Evolutionary conservation across 1,140 invertebrate genomes (phyloP), one percentile per base, ranked within the genome.

Genomic region (Cydia amplana): DNA sequence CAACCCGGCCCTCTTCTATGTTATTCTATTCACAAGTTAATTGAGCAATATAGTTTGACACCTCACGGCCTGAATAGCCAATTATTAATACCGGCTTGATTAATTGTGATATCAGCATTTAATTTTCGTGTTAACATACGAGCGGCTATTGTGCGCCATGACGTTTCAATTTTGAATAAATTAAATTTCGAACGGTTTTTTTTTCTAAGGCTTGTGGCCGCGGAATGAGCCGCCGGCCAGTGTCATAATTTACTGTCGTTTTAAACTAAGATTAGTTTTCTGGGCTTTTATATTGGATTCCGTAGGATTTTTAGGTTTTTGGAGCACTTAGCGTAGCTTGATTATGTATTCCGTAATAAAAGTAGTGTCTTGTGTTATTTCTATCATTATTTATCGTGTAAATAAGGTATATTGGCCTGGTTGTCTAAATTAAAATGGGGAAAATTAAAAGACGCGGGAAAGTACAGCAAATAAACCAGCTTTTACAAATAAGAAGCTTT

Each of bases 81-180:
- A 92, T 92, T 92, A 92, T 92, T 90, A 92, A 92, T 92, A 86
- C 87, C 80, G 85, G 85, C 86, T 92, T 92, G 91, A 92, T 92
- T 92, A 92, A 92, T 92, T 92, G 87, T 91, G 90, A 91, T 91
- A 91, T 91, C 90, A 91, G 90, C 90, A 90, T 91, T 91, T 91
- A 90, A 92, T 92, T 92, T 92, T 90, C 91, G 88, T 91, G 89
- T 92, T 92, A 91, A 92, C 90, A 91, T 85, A 88, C 82, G 63
- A 83, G 82, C 85, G 74, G 73, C 79, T 84, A 90, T 91, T 91
- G 90, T 91, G 78, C 75, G 81, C 85, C 89, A 87, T 92, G 91
- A 92, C 91, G 91, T 92, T 91, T 92, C 91, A 92, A 92, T 92
- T 91, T 91, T 90, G 91, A 91, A 92, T 91, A 92, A 92, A 92